Percentiles rank a stretch among this genome's conserved stretches.
Evolutionary conservation across 2,797 vertebrate genomes (phyloP).

Genomic region (Melanotaenia pygmaea): DNA sequence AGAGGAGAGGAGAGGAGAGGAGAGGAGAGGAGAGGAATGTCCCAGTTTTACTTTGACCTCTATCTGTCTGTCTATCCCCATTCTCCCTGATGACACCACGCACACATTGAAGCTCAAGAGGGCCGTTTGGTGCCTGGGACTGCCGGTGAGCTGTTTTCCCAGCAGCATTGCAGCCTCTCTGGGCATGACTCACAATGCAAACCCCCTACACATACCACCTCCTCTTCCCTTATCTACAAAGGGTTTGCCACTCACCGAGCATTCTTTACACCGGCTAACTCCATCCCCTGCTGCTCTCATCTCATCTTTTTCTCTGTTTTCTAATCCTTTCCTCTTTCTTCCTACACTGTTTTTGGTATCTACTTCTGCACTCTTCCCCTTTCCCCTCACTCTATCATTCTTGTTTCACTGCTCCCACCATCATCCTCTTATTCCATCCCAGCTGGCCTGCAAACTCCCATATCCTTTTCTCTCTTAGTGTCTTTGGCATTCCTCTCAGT

Average conservation of each 20-base stretch:
- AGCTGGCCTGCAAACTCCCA: constrained; percentile 35
- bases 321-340: constrained; percentile 38
- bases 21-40: constrained; percentile 16
- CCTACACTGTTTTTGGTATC: neutral
- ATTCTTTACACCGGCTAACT: constrained; percentile 18
- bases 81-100: constrained; percentile 34
- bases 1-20: constrained; percentile 2
- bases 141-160: constrained; percentile 56
- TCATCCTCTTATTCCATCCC: constrained; percentile 49
- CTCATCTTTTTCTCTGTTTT: constrained; percentile 20
- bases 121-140: constrained; percentile 61
- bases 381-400: neutral
- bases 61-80: constrained; percentile 40
- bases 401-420: constrained; percentile 2
- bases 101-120: constrained; percentile 49
- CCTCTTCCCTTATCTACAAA: constrained; percentile 26
- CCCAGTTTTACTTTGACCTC: constrained; percentile 68
- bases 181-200: constrained; percentile 57
- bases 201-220: constrained; percentile 13
- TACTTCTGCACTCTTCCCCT: constrained; percentile 6
- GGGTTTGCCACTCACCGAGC: constrained; percentile 27
- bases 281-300: constrained; percentile 27
- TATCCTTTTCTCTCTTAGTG: constrained; percentile 30
- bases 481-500: constrained; percentile 20
- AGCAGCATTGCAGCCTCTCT: constrained; percentile 42